Evolutionary conservation across 2,797 vertebrate genomes (phyloP), one percentile per base, ranked within the genome.

Genomic region (Rhinogobio ventralis): DNA sequence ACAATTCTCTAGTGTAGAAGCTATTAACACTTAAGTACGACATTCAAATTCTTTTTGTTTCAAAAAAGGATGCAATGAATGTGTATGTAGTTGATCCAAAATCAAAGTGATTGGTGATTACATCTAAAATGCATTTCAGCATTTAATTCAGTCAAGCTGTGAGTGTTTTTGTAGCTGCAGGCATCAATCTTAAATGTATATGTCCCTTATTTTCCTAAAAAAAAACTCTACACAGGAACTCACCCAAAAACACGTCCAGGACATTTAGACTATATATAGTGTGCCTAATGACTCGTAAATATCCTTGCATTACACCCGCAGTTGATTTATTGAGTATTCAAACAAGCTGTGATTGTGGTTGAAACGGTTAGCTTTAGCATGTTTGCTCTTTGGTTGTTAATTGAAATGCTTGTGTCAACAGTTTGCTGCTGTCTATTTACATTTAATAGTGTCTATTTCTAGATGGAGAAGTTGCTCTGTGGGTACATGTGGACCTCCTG

Each of bases 391-490:
- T 14, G 75, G 53, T 66, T 85, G 68, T 79, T 73, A 73, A 79
- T 72, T 73, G 9, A 67, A 76, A 83, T 66, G 5, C 72, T 39
- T 49, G 62, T 45, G 11, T 72, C 67, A 79, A 36, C 76, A 79
- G 83, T 79, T 79, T 78, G 39, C 55, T 51, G 9, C 53, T 72
- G 39, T 46, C 67, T 85, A 62, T 85, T 79, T 85, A 49, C 75
- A 23, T 72, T 79, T 72, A 85, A 85, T 85, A 72, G 76, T 23
- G 53, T 51, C 76, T 85, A 85, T 85, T 85, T 78, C 66, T 62
- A 78, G 75, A 79, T 1, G 9, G 30, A 77, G 25, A 84, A 46
- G 75, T 71, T 62, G 25, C 51, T 39, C 66, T 77, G 55, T 84
- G 83, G 82, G 74, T 69, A 28, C 39, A 69, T 62, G 76, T 60